Base-by-base conservation (phyloP, 2,888 invertebrate genomes). In the Aelia acuminata region DNA sequence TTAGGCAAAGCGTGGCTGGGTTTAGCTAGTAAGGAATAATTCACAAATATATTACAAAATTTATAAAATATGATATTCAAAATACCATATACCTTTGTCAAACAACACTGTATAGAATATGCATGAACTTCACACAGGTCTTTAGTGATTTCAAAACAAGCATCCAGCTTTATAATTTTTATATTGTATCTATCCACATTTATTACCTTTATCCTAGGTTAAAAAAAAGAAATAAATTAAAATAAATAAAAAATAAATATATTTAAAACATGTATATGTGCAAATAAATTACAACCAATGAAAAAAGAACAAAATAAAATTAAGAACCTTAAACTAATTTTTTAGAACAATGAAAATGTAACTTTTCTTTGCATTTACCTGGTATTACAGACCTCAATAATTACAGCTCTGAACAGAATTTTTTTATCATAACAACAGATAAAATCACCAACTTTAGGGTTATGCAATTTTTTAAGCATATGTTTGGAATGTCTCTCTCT, bases 101-200 rank as follows among this genome's bases (percentile, higher is more conserved):
- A 48, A 84, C 88, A 88, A 57, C 88, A 88, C 35, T 88, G 88
- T 57, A 88, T 88, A n/a, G 88, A 43, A 26, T 88, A n/a, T 10
- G 88, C 88, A 53, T 84, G 84, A 48, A 31, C 13, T 26, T 84
- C 84, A 53, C 50, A 88, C n/a, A 88, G 20, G 39, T 88, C 84
- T 50, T 47, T 57, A 39, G 84, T 11, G 7, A 88, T 50, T 75
- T 84, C 88, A 84, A 84, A 88, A 84, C 63, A 75, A 84, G 57
- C 35, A n/a, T 84, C 88, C 15, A 57, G 20, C 43, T 84, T 88
- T n/a, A 53, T 57, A 39, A 88, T 50, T 57, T 88, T 88, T 43
- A 49, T n/a, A n/a, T 84, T 50, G 22, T 57, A 53, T 43, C 53
- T 84, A 47, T 88, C 88, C 49, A 88, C 88, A 84, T 88, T 88